Percentiles rank a stretch among this genome's conserved stretches.
phyloP scores from a whole-genome alignment of 2,113 vertebrate genomes.

The Psittacula cyanocephala region DNA sequence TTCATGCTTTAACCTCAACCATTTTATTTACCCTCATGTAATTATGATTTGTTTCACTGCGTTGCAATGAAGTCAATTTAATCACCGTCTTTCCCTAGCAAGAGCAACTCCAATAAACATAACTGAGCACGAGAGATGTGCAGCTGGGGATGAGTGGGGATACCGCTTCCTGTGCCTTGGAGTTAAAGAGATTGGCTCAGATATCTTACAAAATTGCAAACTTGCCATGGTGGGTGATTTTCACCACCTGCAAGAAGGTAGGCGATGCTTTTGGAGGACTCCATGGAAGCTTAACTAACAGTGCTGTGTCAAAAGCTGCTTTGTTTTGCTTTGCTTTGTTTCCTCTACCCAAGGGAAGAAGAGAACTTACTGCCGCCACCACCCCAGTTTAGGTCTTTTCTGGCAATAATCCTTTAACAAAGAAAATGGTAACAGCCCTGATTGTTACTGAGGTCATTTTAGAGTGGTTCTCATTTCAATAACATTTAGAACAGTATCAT shows the following conservation, averaged over 20 bases:
- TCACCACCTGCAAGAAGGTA: background rate
- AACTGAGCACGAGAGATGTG: background rate
- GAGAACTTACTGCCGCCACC: background rate
- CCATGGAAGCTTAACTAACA: background rate
- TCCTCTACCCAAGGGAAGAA: background rate
- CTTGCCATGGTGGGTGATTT: background rate
- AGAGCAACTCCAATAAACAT: background rate
- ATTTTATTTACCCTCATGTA: background rate
- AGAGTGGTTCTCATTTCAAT: background rate
- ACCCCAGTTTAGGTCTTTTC: background rate
- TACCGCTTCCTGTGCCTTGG: background rate
- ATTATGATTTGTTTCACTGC: background rate
- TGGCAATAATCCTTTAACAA: background rate
- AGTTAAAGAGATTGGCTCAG: background rate
- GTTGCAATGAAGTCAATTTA: background rate
- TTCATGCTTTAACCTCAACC: background rate
- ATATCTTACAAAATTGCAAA: background rate
- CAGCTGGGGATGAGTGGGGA: rapidly evolving
- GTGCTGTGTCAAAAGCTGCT: background rate
- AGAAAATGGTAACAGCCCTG: background rate
- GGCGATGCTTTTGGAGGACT: background rate
- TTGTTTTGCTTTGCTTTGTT: background rate
- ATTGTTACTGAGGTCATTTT: background rate
- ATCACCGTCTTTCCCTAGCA: background rate
- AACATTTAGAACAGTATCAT: background rate